These are phyloP conservation scores for Channa argus DNA, from an alignment of 2,113 vertebrate genomes.

Conservation along the genomic window DNA sequence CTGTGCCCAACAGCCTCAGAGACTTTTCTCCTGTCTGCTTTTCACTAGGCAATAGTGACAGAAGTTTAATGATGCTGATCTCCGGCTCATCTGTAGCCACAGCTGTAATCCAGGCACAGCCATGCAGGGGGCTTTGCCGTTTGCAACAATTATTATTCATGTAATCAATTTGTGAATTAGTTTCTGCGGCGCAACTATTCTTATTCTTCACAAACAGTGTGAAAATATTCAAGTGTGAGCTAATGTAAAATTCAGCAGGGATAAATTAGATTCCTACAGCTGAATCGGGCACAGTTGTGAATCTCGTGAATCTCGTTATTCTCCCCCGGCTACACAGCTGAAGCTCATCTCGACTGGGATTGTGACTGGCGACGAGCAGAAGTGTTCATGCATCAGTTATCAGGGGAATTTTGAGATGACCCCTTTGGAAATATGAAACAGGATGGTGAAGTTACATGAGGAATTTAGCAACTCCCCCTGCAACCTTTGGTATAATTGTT, in stretches of 20 bases:
- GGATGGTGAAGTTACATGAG: not conserved
- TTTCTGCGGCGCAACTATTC: constrained; percentile 1
- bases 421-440: constrained; percentile 12
- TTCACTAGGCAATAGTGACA: not conserved
- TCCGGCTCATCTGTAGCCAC: not conserved
- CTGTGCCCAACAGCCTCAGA: not conserved
- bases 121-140: constrained; percentile 18
- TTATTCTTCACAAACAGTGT: not conserved
- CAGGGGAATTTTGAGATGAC: constrained; percentile 12
- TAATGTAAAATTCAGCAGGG: constrained; percentile 10
- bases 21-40: not conserved
- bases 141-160: constrained; percentile 47
- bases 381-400: constrained; percentile 37
- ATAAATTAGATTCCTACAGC: constrained; percentile 13
- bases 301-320: constrained; percentile 1
- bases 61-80: not conserved
- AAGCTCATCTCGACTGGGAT: constrained; percentile 19
- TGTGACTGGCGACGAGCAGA: constrained; percentile 10
- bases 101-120: constrained; percentile 8
- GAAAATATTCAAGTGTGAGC: constrained; percentile 26
- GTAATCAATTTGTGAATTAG: constrained; percentile 31
- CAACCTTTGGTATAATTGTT: constrained; percentile 3
- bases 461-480: not conserved
- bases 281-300: constrained; percentile 24
- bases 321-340: constrained; percentile 15